Conservation (phyloP, 2,797 vertebrate species). For the Paramormyrops hopkinsi region DNA sequence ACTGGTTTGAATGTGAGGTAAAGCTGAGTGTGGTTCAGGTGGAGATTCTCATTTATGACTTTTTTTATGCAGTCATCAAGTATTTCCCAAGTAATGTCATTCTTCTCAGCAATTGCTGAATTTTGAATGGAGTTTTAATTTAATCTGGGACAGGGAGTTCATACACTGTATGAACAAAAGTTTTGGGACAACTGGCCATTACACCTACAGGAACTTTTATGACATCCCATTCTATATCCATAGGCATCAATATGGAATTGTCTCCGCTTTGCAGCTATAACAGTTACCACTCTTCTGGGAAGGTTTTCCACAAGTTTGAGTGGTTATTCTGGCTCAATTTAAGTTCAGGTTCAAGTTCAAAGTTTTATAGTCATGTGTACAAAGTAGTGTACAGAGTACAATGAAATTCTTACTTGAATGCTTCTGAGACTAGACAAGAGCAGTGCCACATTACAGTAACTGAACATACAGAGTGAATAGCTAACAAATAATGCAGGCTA, state of each 20-base stretch:
- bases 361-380: no score
- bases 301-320: not conserved
- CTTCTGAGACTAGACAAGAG: no score
- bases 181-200: not conserved
- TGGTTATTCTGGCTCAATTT: not conserved
- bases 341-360: no score
- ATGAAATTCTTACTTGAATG: no score
- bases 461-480: no score
- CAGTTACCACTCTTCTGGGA: not conserved
- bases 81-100: not conserved
- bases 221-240: not conserved
- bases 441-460: no score
- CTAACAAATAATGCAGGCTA: no score
- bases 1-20: not conserved
- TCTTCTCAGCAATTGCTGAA: not conserved
- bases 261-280: not conserved
- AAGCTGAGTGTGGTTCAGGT: not conserved
- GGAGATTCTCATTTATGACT: not conserved
- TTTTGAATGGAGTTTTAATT: not conserved
- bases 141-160: not conserved
- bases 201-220: not conserved
- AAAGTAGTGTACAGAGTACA: no score
- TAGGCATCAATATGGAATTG: not conserved
- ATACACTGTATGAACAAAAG: not conserved
- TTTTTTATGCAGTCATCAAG: not conserved